These are phyloP conservation scores for Ochropacha duplaris DNA, from an alignment of 2,888 invertebrate species.

Conservation along the genomic window DNA sequence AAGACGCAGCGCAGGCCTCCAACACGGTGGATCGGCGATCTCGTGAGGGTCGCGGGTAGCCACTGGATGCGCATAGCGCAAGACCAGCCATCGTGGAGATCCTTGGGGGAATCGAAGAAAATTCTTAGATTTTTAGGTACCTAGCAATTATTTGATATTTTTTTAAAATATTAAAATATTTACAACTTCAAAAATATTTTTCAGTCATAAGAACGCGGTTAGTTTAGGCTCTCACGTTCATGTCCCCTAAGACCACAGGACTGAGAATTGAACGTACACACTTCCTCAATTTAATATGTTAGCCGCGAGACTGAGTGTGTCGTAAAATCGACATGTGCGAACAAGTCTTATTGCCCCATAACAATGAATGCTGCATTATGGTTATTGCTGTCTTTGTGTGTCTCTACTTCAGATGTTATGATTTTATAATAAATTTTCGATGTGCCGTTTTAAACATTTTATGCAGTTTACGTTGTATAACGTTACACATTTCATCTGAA, in stretches of 20 bases:
- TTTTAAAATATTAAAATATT: neutral
- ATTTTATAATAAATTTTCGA: neutral
- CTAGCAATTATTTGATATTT: neutral
- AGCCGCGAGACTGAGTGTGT: constrained; percentile 10
- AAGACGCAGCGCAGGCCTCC: no score
- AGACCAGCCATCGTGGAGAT: no score
- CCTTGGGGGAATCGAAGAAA: no score
- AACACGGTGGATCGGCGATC: no score
- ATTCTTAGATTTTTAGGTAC: no score
- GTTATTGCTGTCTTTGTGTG: constrained; percentile 1
- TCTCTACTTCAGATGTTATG: neutral
- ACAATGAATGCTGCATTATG: neutral
- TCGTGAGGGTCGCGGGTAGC: no score
- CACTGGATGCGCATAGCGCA: no score
- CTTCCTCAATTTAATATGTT: constrained; percentile 24
- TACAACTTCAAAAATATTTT: no score
- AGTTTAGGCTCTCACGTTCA: neutral
- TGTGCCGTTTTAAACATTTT: neutral
- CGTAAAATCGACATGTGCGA: constrained; percentile 1
- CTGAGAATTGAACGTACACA: constrained; percentile 11
- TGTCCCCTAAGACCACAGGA: constrained; percentile 15
- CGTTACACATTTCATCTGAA: no score
- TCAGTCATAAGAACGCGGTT: neutral
- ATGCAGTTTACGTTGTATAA: neutral
- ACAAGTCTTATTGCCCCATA: constrained; percentile 1